Base-by-base conservation (phyloP, 1,140 invertebrate genomes). In the Hycleus phaleratus region DNA sequence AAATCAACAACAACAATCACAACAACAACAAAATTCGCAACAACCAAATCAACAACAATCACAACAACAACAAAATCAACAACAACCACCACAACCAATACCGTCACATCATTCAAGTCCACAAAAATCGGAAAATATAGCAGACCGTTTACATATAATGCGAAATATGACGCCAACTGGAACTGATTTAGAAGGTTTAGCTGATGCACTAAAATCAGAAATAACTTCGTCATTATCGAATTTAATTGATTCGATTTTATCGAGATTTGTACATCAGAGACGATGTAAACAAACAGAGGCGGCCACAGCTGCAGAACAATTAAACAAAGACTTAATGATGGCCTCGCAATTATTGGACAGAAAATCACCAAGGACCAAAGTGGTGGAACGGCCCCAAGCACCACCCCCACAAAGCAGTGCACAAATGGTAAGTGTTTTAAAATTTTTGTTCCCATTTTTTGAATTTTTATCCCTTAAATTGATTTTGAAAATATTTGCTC, bases 161-260 rank as follows among this genome's bases (percentile, higher is more conserved):
- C 78, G 83, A 57, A 81, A 76, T 64, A 82, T 79, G 62, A 79
- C 79, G 18, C 71, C 71, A 6, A 84, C 83, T 0, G 85, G 83
- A 25, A 79, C 85, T 10, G 91, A 94, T 69, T 77, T 95, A 2
- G 90, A 95, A 74, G 86, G 88, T 47, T 77, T 95, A 44, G 90
- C 91, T 4, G 91, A 95, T 64, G 84, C 88, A 45, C 79, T 96
- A 1, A 96, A 96, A 76, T 85, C 84, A 39, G 93, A 96, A 79
- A 89, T 96, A 56, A 87, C 87, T 10, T 83, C 90, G 50, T 91
- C 88, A 4, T 72, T 94, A 44, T 83, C 86, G 4, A 87, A 85
- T 56, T 77, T 95, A n/a, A 91, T 96, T 58, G 93, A 96, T 74
- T 88, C 85, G 7, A 90, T 94, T 49, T 81, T 96, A 45, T 84